phyloP scores from a whole-genome alignment of 2,797 vertebrate genomes.

The Nannoperca obscura region DNA sequence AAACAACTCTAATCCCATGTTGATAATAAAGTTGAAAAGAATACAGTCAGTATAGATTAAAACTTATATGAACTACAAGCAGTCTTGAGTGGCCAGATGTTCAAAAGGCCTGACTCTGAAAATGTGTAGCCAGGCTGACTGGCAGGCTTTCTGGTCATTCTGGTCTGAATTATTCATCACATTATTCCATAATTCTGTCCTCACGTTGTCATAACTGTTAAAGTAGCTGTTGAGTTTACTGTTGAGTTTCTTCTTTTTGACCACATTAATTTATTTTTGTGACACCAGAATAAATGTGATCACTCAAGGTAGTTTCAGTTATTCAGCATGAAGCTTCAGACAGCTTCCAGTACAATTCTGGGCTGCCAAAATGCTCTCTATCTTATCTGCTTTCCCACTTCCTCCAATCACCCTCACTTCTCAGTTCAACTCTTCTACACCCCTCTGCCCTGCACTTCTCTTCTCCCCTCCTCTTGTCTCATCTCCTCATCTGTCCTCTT shows the following conservation, averaged over 20 bases:
- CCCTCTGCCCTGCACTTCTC: slow-evolving; percentile 12
- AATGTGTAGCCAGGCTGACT: slow-evolving; percentile 33
- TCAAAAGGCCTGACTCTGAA: slow-evolving; percentile 29
- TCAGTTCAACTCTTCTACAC: slow-evolving; percentile 13
- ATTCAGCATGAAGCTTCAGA: slow-evolving; percentile 24
- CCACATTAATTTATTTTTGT: slow-evolving; percentile 25
- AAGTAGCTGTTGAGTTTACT: slow-evolving; percentile 42
- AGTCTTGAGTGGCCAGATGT: slow-evolving; percentile 47
- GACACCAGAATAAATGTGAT: slow-evolving; percentile 38
- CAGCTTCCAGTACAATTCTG: not conserved
- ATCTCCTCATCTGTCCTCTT: not conserved
- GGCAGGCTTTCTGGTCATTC: slow-evolving; percentile 50
- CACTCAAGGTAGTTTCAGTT: slow-evolving; percentile 19
- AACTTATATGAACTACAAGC: slow-evolving; percentile 13
- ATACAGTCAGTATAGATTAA: slow-evolving; percentile 2
- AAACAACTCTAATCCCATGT: not conserved
- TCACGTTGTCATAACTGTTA: slow-evolving; percentile 59
- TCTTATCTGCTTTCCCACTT: slow-evolving; percentile 33
- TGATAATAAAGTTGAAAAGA: slow-evolving; percentile 11
- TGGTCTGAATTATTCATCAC: slow-evolving; percentile 61
- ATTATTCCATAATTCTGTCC: slow-evolving; percentile 59
- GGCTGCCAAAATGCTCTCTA: slow-evolving; percentile 14
- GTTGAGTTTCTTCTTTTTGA: slow-evolving; percentile 43
- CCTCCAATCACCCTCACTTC: slow-evolving; percentile 41
- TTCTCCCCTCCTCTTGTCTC: not conserved